phyloP scores from a whole-genome alignment of 2,797 vertebrate genomes.

The Atherinosoma microstoma region DNA sequence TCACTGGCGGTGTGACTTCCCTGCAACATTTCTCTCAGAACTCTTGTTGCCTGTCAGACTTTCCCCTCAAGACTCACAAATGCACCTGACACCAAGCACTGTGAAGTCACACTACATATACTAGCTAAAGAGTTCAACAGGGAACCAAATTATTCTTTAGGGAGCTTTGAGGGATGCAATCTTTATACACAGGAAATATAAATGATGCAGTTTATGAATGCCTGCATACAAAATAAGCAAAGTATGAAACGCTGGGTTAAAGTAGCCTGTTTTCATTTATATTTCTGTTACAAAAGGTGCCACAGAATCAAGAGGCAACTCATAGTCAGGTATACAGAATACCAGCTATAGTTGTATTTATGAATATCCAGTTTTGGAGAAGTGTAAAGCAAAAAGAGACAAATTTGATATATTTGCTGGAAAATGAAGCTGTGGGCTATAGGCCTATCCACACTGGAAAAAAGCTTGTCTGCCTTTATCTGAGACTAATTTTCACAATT shows the following conservation, averaged over 20 bases:
- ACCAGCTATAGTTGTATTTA: neutral
- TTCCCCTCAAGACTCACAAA: slow-evolving; percentile 60
- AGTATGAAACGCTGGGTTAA: slow-evolving; percentile 46
- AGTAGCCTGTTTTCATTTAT: slow-evolving; percentile 17
- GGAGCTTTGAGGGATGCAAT: slow-evolving; percentile 39
- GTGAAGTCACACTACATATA: slow-evolving; percentile 48
- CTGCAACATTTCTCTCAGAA: slow-evolving; percentile 65
- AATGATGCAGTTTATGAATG: slow-evolving; percentile 31
- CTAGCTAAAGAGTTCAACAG: slow-evolving; percentile 42
- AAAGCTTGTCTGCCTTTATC: neutral
- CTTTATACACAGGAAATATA: slow-evolving; percentile 33
- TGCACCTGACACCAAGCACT: slow-evolving; percentile 65
- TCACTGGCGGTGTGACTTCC: slow-evolving; percentile 67
- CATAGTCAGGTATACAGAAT: neutral
- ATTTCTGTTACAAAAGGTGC: neutral
- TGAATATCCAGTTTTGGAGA: neutral
- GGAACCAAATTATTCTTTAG: slow-evolving; percentile 33
- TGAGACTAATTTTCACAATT: neutral
- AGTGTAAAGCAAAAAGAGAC: neutral
- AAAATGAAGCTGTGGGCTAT: neutral
- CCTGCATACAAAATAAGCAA: slow-evolving; percentile 41
- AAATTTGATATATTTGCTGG: neutral
- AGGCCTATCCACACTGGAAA: neutral
- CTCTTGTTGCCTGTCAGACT: slow-evolving; percentile 69
- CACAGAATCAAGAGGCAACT: neutral